Percentiles rank a stretch among this genome's conserved stretches.
Conservation (phyloP, 1,140 invertebrate genomes). For the Alviniconcha marisindica region DNA sequence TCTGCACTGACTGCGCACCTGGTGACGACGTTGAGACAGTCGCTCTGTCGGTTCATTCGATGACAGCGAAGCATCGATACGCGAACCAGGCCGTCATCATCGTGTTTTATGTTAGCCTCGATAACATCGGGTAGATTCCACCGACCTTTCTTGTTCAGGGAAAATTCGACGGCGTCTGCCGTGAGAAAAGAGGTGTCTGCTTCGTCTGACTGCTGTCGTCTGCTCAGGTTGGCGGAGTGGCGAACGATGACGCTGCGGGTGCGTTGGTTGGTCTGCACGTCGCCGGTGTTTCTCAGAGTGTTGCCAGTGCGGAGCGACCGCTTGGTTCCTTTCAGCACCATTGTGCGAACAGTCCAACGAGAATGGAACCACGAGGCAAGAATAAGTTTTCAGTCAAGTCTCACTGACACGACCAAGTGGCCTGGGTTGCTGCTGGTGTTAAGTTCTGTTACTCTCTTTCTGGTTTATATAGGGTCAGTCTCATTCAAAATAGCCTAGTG, state of each 20-base stretch:
- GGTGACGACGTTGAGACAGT: not conserved
- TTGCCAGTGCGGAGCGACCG: slow-evolving; percentile 45
- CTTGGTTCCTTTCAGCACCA: slow-evolving; percentile 46
- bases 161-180: slow-evolving; percentile 40
- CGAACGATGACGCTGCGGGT: slow-evolving; percentile 19
- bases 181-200: slow-evolving; percentile 33
- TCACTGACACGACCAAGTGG: too few species aligned
- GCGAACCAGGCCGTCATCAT: too few species aligned
- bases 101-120: slow-evolving; percentile 25
- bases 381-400: too few species aligned
- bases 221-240: too few species aligned
- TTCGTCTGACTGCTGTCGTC: not conserved
- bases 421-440: too few species aligned
- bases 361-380: too few species aligned
- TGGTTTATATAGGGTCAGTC: too few species aligned
- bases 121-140: slow-evolving; percentile 43
- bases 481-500: too few species aligned
- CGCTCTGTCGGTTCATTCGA: slow-evolving; percentile 8
- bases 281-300: slow-evolving; percentile 39
- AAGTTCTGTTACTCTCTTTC: too few species aligned
- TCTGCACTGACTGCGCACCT: too few species aligned
- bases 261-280: not conserved
- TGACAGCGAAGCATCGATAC: slow-evolving; percentile 11
- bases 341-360: too few species aligned
- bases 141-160: slow-evolving; percentile 49